Percentiles rank a stretch among this genome's conserved stretches.
These are phyloP conservation scores for Parascotia fuliginaria DNA, from an alignment of 2,888 invertebrate genomes.

Conservation along the genomic window DNA sequence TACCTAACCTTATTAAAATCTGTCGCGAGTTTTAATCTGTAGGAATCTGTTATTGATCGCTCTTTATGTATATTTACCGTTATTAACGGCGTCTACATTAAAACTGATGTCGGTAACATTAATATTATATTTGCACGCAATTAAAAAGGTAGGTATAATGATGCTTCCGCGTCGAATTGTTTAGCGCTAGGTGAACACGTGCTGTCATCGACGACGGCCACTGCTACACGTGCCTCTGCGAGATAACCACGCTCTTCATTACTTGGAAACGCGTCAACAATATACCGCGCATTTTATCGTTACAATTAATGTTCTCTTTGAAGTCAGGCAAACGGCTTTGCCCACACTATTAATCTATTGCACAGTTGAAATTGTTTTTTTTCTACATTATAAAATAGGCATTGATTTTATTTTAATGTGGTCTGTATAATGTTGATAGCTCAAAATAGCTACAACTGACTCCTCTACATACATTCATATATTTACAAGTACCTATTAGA, in stretches of 20 bases:
- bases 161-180: slow-evolving; percentile 46
- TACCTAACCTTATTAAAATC: slow-evolving; percentile 67
- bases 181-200: slow-evolving; percentile 51
- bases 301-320: slow-evolving; percentile 42
- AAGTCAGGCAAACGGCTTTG: slow-evolving; percentile 28
- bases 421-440: slow-evolving; percentile 1
- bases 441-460: background rate
- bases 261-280: slow-evolving; percentile 56
- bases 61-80: slow-evolving; percentile 47
- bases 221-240: slow-evolving; percentile 51
- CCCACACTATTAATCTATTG: slow-evolving; percentile 30
- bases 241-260: slow-evolving; percentile 58
- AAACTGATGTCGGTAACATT: slow-evolving; percentile 22
- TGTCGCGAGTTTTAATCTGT: slow-evolving; percentile 61
- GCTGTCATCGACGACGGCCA: slow-evolving; percentile 32
- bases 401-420: slow-evolving; percentile 6
- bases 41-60: slow-evolving; percentile 43
- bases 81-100: slow-evolving; percentile 54
- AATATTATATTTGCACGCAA: slow-evolving; percentile 15
- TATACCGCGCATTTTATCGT: slow-evolving; percentile 53
- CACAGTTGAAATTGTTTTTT: slow-evolving; percentile 27
- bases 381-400: slow-evolving; percentile 2
- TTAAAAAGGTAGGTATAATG: slow-evolving; percentile 31
- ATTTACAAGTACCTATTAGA: background rate
- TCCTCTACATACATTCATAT: background rate